Conservation (phyloP, 2,797 vertebrate species). For the Scyliorhinus canicula region DNA sequence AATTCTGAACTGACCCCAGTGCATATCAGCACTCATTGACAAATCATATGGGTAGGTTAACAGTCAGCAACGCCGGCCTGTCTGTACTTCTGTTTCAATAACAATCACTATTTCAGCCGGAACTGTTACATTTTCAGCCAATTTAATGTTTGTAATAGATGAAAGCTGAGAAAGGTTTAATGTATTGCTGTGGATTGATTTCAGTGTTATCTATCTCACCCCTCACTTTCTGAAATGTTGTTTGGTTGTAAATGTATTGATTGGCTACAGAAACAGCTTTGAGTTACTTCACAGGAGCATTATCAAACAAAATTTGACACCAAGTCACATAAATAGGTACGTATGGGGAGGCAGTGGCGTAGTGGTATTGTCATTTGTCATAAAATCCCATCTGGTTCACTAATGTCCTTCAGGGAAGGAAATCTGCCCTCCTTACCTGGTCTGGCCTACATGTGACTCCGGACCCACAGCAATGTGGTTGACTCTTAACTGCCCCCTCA, state of each 20-base stretch:
- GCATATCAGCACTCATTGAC: background rate
- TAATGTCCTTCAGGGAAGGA: no score
- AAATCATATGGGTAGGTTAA: background rate
- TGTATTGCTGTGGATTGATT: background rate
- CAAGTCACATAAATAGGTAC: slow-evolving; percentile 34
- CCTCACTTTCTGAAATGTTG: background rate
- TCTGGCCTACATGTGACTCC: no score
- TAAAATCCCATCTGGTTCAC: no score
- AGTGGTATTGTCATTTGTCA: no score
- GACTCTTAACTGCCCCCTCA: no score
- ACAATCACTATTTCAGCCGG: background rate
- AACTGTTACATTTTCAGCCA: background rate
- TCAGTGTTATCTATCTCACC: background rate
- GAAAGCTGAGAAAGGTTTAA: background rate
- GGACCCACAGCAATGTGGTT: no score
- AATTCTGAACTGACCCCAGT: background rate
- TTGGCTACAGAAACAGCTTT: background rate
- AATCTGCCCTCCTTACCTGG: no score
- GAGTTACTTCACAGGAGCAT: no score
- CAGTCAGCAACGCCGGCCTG: background rate
- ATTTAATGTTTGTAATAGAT: no score
- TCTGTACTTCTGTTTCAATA: background rate
- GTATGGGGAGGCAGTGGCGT: no score
- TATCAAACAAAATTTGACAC: slow-evolving; percentile 17
- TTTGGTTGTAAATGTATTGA: background rate